Conservation (phyloP, 2,113 vertebrate genomes). For the Ctenomys sociabilis region DNA sequence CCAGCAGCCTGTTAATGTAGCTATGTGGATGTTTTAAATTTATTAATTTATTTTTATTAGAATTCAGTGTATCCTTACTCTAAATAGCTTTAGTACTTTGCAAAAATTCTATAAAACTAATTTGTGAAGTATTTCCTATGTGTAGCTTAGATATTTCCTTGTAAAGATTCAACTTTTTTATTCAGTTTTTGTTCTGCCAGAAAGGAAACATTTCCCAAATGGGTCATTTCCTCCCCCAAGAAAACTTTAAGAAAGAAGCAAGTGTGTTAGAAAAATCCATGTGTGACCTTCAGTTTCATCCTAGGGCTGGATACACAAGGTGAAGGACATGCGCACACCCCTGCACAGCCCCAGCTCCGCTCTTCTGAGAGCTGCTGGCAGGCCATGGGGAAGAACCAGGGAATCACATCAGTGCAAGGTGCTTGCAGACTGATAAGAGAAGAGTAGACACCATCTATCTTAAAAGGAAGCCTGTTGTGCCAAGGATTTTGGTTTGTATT, state of each 20-base stretch:
- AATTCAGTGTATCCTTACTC: constrained; percentile 65
- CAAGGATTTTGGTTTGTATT: not conserved
- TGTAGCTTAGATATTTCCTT: not conserved
- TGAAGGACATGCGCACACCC: fast-evolving
- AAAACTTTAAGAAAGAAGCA: constrained; percentile 30
- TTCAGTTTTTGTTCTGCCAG: not conserved
- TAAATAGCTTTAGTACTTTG: constrained; percentile 66
- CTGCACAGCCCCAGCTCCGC: not conserved
- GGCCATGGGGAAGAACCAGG: not conserved
- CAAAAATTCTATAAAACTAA: constrained; percentile 65
- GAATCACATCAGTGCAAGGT: not conserved
- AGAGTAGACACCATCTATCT: not conserved
- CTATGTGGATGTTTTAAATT: constrained; percentile 53
- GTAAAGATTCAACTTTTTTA: constrained; percentile 33
- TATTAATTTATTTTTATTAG: constrained; percentile 77
- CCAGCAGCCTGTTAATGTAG: constrained; percentile 48
- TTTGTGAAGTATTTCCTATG: constrained; percentile 56
- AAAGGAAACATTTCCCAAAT: constrained; percentile 17
- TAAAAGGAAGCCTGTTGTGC: constrained; percentile 55
- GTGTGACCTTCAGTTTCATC: not conserved
- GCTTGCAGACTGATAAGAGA: not conserved
- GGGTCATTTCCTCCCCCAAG: not conserved
- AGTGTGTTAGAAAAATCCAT: not conserved
- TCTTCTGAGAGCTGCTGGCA: not conserved
- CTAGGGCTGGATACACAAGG: not conserved